These are phyloP conservation scores for Vultur gryphus DNA, from an alignment of 2,797 vertebrate genomes.

Conservation along the genomic window DNA sequence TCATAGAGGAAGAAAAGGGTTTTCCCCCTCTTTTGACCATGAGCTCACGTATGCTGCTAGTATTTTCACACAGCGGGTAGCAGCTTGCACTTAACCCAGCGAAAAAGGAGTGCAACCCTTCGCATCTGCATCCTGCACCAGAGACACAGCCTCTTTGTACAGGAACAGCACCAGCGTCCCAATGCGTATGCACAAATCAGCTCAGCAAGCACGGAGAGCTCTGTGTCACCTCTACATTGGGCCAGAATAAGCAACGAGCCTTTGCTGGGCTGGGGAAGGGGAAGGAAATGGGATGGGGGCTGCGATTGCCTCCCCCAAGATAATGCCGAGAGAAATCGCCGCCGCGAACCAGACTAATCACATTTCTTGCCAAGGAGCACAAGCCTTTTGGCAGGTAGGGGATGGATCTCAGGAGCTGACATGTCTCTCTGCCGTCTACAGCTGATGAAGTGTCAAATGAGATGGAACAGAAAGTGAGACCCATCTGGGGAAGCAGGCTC, in stretches of 20 bases:
- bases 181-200: background rate
- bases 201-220: background rate
- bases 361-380: constrained; percentile 19
- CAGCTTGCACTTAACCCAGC: background rate
- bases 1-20: fast-evolving
- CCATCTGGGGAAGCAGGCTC: constrained; percentile 24
- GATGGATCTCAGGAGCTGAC: constrained; percentile 51
- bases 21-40: background rate
- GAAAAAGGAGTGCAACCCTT: background rate
- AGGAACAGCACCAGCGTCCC: background rate
- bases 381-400: constrained; percentile 45
- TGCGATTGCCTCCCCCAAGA: background rate
- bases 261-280: background rate
- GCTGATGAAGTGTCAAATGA: constrained; percentile 75
- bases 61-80: background rate
- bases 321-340: background rate
- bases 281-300: background rate
- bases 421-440: constrained; percentile 60
- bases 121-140: background rate
- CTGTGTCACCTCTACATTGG: background rate
- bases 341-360: background rate
- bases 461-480: constrained; percentile 66
- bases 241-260: background rate
- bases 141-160: background rate
- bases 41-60: background rate